Conservation (phyloP, 2,888 invertebrate species). For the Tetragonula carbonaria region DNA sequence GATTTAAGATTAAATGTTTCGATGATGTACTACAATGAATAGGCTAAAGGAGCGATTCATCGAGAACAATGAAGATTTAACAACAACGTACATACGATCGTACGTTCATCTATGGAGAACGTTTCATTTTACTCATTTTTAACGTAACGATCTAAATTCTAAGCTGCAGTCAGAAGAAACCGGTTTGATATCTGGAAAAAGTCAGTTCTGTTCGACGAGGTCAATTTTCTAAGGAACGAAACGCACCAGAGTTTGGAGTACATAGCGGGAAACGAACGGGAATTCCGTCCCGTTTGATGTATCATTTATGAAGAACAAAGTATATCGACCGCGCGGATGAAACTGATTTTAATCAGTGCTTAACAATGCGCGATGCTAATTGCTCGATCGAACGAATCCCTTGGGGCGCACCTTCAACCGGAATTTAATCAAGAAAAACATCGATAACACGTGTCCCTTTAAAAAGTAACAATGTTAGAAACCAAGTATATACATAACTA, state of each 20-base stretch:
- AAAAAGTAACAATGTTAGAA: background rate
- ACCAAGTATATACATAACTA: background rate
- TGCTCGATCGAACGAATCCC: slow-evolving; percentile 11
- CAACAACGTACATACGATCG: too few species aligned
- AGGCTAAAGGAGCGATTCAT: background rate
- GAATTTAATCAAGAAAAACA: background rate
- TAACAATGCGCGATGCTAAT: background rate
- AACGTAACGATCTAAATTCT: slow-evolving; percentile 21
- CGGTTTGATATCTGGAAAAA: slow-evolving; percentile 37
- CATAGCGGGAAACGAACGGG: slow-evolving; percentile 1
- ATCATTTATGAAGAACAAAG: slow-evolving; percentile 21
- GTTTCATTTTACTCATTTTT: slow-evolving; percentile 16
- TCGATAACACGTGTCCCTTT: background rate
- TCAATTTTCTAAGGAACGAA: slow-evolving; percentile 30
- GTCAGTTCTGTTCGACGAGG: slow-evolving; percentile 34
- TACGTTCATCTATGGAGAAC: background rate
- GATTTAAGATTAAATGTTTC: slow-evolving; percentile 1
- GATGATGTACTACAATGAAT: background rate
- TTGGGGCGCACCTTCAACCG: background rate
- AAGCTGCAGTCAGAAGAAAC: slow-evolving; percentile 38
- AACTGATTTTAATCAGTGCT: slow-evolving; percentile 26
- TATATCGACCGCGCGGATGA: slow-evolving; percentile 18
- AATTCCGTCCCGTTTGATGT: background rate
- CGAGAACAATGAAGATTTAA: background rate
- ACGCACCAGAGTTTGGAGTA: background rate